Conservation (phyloP, 2,888 invertebrate genomes). For the Trichopoda pennipes region DNA sequence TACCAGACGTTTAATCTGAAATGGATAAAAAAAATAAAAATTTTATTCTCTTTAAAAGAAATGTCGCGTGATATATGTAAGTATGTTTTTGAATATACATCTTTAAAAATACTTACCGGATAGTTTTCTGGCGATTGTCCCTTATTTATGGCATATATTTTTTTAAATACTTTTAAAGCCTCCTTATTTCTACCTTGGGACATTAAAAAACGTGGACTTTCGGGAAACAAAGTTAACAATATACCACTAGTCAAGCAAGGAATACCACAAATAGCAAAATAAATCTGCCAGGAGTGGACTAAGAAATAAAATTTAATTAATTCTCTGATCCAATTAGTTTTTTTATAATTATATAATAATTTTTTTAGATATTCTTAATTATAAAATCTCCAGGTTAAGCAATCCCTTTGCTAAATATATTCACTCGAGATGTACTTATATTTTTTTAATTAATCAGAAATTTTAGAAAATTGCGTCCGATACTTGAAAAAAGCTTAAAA, state of each 20-base stretch:
- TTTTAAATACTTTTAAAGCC: slow-evolving; percentile 76
- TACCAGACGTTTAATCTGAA: slow-evolving; percentile 64
- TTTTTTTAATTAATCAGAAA: too few relatives aligned
- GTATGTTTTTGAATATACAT: not conserved
- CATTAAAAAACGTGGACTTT: slow-evolving; percentile 75
- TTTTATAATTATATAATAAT: not conserved
- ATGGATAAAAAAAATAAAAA: not conserved
- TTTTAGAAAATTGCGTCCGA: too few relatives aligned
- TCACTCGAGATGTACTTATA: too few relatives aligned
- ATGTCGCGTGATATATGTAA: too few relatives aligned
- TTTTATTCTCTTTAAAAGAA: not conserved
- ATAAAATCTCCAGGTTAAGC: too few relatives aligned
- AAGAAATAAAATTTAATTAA: not conserved
- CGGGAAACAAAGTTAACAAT: slow-evolving; percentile 82
- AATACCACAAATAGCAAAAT: slow-evolving; percentile 83
- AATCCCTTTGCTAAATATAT: too few relatives aligned
- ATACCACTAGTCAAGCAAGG: slow-evolving; percentile 84
- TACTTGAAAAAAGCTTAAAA: too few relatives aligned
- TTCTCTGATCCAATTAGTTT: not conserved
- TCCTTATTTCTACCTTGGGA: slow-evolving; percentile 71
- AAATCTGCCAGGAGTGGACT: slow-evolving; percentile 80
- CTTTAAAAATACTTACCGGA: slow-evolving; percentile 61
- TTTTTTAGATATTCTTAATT: too few relatives aligned
- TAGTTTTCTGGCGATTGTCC: slow-evolving; percentile 81
- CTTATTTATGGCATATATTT: slow-evolving; percentile 86